These are phyloP conservation scores for Hylaeus volcanicus DNA, from an alignment of 1,140 invertebrate species.

Conservation along the genomic window DNA sequence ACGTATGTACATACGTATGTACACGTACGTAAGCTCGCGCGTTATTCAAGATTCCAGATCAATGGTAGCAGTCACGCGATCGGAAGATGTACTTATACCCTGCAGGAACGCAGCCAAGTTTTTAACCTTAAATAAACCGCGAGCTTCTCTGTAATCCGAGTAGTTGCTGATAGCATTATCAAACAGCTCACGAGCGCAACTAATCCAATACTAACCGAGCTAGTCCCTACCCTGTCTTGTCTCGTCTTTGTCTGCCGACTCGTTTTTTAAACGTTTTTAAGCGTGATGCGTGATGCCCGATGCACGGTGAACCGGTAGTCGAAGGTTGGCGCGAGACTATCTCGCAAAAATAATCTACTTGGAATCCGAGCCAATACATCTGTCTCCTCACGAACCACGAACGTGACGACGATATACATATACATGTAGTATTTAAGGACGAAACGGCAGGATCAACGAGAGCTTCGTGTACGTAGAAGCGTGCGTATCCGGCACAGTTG, in stretches of 20 bases:
- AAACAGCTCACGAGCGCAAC: too few species aligned
- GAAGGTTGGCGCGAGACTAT: too few species aligned
- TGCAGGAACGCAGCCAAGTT: not conserved
- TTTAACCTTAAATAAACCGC: too few species aligned
- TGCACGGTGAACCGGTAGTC: too few species aligned
- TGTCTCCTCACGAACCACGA: constrained; percentile 13
- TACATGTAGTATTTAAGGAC: not conserved
- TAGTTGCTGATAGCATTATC: too few species aligned
- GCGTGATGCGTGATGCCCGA: too few species aligned
- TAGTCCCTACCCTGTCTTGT: not conserved
- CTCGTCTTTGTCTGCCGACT: not conserved
- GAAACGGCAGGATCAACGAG: constrained; percentile 5
- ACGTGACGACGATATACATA: constrained; percentile 28
- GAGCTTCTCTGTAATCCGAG: too few species aligned
- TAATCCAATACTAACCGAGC: not conserved
- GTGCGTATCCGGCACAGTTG: constrained; percentile 38
- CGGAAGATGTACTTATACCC: constrained; percentile 14
- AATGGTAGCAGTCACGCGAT: constrained; percentile 42
- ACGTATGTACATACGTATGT: not conserved
- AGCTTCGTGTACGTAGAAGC: not conserved
- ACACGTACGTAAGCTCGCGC: not conserved
- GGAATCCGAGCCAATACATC: not conserved
- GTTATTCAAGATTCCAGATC: constrained; percentile 47
- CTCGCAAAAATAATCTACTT: constrained; percentile 7
- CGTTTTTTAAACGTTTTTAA: too few species aligned